Evolutionary conservation across 1,140 invertebrate species (phyloP), one percentile per base, ranked within the genome.

Genomic region (Nephotettix cincticeps): DNA sequence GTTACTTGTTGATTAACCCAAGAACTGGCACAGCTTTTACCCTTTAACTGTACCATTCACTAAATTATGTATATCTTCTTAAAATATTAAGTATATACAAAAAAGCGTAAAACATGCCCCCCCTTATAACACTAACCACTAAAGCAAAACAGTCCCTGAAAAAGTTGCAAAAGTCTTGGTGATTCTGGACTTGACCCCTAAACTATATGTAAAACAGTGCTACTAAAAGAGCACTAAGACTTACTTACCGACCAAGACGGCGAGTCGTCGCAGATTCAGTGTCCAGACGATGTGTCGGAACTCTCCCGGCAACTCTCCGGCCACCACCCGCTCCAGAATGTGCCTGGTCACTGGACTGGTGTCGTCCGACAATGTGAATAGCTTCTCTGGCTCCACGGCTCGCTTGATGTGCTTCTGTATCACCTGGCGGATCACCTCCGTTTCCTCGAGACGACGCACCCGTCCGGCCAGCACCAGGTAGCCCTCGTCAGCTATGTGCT

Each of bases 401-500:
- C 92, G 83, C 75, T 93, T 95, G 64, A 99, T 86, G 80, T 93
- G 89, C 79, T 93, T 95, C 77, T 94, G 86, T 25, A 99, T 84
- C 0, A 94, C 90, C 75, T 90, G 82, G 75, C 86, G 84, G 30
- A 98, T 94, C 19, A 90, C 87, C n/a, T 85, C 80, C 54, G 86
- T 85, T 78, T 93, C 98, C 71, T 96, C 91, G 0, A 81, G 72
- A 77, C 91, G 91, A n/a, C 98, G 84, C 1, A 98, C 95, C 83
- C 96, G 90, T 1, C 96, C 95, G 21, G 95, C 95, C 4, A 99
- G 81, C 17, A 99, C 89, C 58, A 99, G 86, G 79, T 69, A 30
- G 84, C 85, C 98, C 85, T 99, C 97, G 80, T 99, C 96, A 0
- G 95, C 95, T 29, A 99, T 85, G 83, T 98, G 94, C 81, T 99